phyloP scores from a whole-genome alignment of 1,140 invertebrate genomes.

The Lethrus apterus region DNA sequence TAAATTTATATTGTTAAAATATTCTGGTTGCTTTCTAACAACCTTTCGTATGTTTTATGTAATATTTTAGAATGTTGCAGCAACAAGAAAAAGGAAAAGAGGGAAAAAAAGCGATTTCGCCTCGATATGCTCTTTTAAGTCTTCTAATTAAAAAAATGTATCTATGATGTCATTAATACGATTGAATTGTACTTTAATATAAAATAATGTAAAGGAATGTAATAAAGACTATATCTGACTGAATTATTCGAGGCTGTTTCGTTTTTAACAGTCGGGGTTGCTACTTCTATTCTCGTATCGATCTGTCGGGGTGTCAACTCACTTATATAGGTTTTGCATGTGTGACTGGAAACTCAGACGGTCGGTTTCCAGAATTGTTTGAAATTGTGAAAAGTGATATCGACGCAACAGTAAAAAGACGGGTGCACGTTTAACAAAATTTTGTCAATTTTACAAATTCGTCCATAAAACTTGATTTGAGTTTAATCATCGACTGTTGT shows the following conservation, averaged over 20 bases:
- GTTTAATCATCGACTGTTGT: too few species aligned
- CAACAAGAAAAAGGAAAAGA: too few species aligned
- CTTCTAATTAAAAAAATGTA: background rate
- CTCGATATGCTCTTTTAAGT: background rate
- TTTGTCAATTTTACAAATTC: too few species aligned
- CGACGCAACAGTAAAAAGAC: too few species aligned
- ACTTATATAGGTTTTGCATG: slow-evolving; percentile 5
- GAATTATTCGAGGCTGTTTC: slow-evolving; percentile 5
- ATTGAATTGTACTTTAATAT: slow-evolving; percentile 9
- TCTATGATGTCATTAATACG: slow-evolving; percentile 1
- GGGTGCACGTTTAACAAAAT: too few species aligned
- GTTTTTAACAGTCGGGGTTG: slow-evolving; percentile 5
- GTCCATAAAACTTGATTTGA: too few species aligned
- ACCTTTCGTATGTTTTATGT: too few species aligned
- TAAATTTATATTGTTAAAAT: too few species aligned
- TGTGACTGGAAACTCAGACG: slow-evolving; percentile 2
- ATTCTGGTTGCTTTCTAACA: too few species aligned
- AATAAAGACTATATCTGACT: background rate
- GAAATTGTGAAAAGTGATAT: too few species aligned
- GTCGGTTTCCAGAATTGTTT: too few species aligned
- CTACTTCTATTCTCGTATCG: slow-evolving; percentile 5
- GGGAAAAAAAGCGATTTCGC: background rate
- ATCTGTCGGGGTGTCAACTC: slow-evolving; percentile 5
- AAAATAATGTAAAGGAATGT: background rate
- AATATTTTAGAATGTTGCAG: too few species aligned